Evolutionary conservation across 2,797 vertebrate genomes (phyloP), one percentile per base, ranked within the genome.

Genomic region (Cetoscarus ocellatus): DNA sequence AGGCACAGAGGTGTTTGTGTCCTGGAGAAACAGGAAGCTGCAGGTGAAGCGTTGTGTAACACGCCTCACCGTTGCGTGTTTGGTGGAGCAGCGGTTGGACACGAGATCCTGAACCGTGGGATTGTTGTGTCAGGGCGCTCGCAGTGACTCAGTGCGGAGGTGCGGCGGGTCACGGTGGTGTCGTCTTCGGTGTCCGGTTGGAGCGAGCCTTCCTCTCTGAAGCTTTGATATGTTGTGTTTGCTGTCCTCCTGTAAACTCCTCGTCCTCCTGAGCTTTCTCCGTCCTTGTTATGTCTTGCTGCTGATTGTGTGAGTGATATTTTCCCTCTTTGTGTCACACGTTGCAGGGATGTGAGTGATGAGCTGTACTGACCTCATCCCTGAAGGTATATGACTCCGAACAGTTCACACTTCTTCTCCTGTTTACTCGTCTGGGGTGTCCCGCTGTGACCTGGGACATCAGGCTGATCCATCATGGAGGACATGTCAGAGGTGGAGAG

Each of bases 281-380:
- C 53, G 36, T 18, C 35, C 18, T 52, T 39, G 57, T 35, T 42
- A 36, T 42, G 35, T 42, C 14, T 39, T 47, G 17, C 48, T 12
- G 36, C 53, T 12, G 43, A 45, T 49, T 56, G 27, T 49, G n/a
- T 8, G 7, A 18, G n/a, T 38, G 35, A 61, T 38, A 18, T 56
- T 43, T 62, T 50, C 12, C 48, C 11, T n/a, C 15, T 45, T 27
- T 57, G 10, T 42, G 18, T 3, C 38, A 27, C 43, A 12, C 58
- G 18, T 13, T 55, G 56, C 42, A 8, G 44, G 19, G 39, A 44
- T 42, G 57, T 44, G 59, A 61, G 44, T 61, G 71, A 73, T 38
- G 63, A 61, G 63, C 15, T 27, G 35, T 35, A 45, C 47, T 67
- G 39, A 54, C 63, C 57, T 45, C 50, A 44, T 61, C 71, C 38